These are phyloP conservation scores for Agrilus mali DNA, from an alignment of 2,888 invertebrate genomes.

Conservation along the genomic window DNA sequence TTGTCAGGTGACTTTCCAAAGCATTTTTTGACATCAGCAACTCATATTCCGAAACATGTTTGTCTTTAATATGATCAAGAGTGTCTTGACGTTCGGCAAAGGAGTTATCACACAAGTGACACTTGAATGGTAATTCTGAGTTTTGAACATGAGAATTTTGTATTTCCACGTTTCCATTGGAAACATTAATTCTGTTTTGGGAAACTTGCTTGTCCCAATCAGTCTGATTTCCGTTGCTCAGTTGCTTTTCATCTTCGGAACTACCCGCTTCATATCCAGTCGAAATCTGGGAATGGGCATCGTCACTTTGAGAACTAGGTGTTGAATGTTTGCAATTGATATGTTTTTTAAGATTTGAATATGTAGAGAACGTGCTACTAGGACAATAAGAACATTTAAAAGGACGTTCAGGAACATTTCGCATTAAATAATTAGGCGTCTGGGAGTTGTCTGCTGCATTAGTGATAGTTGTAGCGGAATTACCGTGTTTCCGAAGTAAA, in stretches of 20 bases:
- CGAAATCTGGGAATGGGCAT: constrained; percentile 18
- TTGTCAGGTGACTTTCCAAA: constrained; percentile 45
- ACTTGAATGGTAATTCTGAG: constrained; percentile 73
- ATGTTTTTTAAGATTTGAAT: constrained; percentile 69
- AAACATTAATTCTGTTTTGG: constrained; percentile 19
- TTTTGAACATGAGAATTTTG: constrained; percentile 31
- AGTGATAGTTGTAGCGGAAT: constrained; percentile 32
- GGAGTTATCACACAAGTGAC: constrained; percentile 83
- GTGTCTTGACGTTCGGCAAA: constrained; percentile 70
- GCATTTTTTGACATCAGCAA: constrained; percentile 74
- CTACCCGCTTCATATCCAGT: constrained; percentile 34
- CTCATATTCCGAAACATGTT: constrained; percentile 67
- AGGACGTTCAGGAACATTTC: constrained; percentile 63
- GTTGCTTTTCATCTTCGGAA: constrained; percentile 33
- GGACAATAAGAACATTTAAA: constrained; percentile 72
- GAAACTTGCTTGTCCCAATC: constrained; percentile 24
- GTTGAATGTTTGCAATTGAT: constrained; percentile 56
- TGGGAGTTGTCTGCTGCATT: constrained; percentile 22
- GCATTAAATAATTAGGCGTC: constrained; percentile 38
- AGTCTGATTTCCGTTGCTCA: constrained; percentile 22
- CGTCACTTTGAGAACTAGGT: constrained; percentile 33
- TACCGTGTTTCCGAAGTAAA: constrained; percentile 74
- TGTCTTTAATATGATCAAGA: constrained; percentile 64
- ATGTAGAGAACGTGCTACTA: constrained; percentile 68
- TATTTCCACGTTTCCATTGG: constrained; percentile 13